Evolutionary conservation across 2,888 invertebrate species (phyloP).

Genomic region (Plemyria rubiginata): DNA sequence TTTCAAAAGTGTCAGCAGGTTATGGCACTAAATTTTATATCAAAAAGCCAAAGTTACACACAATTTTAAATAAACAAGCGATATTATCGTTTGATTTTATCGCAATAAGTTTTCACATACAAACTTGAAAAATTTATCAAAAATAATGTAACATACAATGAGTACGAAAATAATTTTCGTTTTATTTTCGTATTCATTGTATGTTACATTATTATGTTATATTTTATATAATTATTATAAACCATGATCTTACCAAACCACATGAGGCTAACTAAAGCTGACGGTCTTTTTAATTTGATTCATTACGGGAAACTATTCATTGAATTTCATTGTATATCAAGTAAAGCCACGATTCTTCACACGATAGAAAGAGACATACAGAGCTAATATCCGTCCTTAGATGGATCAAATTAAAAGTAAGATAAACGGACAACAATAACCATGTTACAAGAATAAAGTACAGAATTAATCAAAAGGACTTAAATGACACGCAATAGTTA

Average conservation of each 20-base stretch:
- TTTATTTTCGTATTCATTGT: no score
- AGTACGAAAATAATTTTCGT: conserved; percentile 2
- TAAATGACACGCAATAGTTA: no score
- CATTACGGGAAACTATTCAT: neutral
- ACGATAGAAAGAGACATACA: neutral
- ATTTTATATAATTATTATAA: no score
- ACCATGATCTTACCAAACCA: conserved; percentile 2
- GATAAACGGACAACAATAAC: neutral
- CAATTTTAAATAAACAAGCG: conserved; percentile 23
- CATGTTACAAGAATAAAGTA: no score
- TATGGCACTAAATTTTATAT: conserved; percentile 68
- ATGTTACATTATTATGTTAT: no score
- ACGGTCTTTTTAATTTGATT: conserved; percentile 1
- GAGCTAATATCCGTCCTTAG: neutral
- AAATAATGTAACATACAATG: conserved; percentile 17
- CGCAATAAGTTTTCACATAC: conserved; percentile 25
- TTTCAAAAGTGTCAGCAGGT: conserved; percentile 51
- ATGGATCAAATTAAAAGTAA: neutral
- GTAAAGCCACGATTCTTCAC: neutral
- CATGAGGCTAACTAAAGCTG: neutral
- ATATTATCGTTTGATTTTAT: conserved; percentile 17
- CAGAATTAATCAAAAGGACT: no score
- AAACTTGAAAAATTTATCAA: conserved; percentile 28
- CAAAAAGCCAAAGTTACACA: conserved; percentile 43
- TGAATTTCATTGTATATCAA: neutral